Percentiles rank a stretch among this genome's conserved stretches.
These are phyloP conservation scores for Eubasilissa splendida DNA, from an alignment of 2,888 invertebrate genomes.

Conservation along the genomic window DNA sequence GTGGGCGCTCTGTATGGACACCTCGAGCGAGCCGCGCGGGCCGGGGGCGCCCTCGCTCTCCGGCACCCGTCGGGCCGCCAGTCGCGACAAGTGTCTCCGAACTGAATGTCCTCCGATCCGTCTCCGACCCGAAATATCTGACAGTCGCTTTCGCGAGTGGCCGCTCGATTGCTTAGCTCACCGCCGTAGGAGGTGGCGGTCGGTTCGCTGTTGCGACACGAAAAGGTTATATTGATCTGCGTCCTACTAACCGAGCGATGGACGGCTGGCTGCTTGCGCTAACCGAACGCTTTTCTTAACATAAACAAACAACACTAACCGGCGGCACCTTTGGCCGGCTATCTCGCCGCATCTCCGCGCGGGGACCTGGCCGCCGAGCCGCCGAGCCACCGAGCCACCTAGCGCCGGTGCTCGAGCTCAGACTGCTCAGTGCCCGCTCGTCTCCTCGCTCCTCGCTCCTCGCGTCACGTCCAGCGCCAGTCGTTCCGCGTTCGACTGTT, in stretches of 20 bases:
- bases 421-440: too few species aligned
- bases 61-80: constrained; percentile 26
- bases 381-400: background rate
- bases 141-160: background rate
- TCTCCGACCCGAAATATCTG: background rate
- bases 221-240: constrained; percentile 27
- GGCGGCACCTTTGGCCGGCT: constrained; percentile 21
- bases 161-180: background rate
- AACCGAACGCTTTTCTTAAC: constrained; percentile 36
- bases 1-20: constrained; percentile 55
- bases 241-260: constrained; percentile 30
- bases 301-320: constrained; percentile 29
- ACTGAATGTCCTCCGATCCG: constrained; percentile 13
- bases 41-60: constrained; percentile 18
- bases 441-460: background rate
- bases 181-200: background rate
- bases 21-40: constrained; percentile 56
- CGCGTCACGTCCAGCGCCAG: background rate
- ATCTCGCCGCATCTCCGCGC: constrained; percentile 17
- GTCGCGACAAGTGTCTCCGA: constrained; percentile 46
- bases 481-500: background rate
- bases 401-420: background rate
- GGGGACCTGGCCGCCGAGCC: background rate
- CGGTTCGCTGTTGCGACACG: constrained; percentile 14
- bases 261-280: constrained; percentile 30